A percentile compares a stretch with the other conserved stretches of the same genome.
phyloP scores from a whole-genome alignment of 2,888 invertebrate species.

The Harpalus rufipes region DNA sequence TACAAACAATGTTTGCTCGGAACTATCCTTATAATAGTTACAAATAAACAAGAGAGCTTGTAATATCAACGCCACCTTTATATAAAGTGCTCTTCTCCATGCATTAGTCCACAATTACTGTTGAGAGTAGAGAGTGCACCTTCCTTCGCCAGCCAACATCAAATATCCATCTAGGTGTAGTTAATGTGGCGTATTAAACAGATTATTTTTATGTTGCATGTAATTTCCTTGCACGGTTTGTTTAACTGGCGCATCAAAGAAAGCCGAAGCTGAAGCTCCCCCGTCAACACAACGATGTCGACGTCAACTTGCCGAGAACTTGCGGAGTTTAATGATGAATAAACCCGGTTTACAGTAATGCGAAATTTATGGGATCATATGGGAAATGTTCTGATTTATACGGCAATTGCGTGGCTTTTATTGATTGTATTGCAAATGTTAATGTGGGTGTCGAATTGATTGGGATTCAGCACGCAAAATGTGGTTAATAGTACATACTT shows the following conservation, averaged over 20 bases:
- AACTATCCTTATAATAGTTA: background rate
- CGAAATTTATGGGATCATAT: constrained; percentile 30
- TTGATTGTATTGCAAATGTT: constrained; percentile 12
- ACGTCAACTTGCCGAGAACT: background rate
- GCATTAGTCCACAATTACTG: constrained; percentile 21
- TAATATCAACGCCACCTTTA: background rate
- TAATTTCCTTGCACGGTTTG: constrained; percentile 57
- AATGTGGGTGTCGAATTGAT: background rate
- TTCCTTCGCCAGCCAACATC: constrained; percentile 8
- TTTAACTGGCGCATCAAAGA: constrained; percentile 54
- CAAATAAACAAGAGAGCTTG: background rate
- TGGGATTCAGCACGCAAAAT: background rate
- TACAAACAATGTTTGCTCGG: background rate
- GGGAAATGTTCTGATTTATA: constrained; percentile 40
- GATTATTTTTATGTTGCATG: constrained; percentile 61
- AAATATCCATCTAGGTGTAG: constrained; percentile 50
- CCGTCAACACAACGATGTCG: background rate
- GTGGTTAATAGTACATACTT: no score
- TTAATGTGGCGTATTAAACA: constrained; percentile 61
- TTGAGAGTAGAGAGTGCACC: background rate
- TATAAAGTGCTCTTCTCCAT: background rate
- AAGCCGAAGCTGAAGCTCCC: background rate
- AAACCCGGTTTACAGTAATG: constrained; percentile 38
- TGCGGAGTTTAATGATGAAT: constrained; percentile 13
- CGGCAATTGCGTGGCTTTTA: constrained; percentile 4